phyloP scores from a whole-genome alignment of 1,140 invertebrate genomes.

The Drosophila micromelanica region DNA sequence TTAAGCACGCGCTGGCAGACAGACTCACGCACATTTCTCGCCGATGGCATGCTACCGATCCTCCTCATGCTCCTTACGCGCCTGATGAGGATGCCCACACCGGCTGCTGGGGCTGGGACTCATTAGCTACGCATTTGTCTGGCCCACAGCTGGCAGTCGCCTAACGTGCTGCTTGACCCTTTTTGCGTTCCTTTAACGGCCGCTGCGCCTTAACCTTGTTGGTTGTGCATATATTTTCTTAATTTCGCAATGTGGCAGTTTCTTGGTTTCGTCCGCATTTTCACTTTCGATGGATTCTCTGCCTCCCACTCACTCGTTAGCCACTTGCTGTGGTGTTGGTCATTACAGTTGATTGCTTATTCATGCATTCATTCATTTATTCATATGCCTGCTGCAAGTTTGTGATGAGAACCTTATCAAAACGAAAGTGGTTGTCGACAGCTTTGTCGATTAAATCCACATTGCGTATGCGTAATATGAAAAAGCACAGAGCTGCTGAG shows the following conservation, averaged over 20 bases:
- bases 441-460: constrained; percentile 19
- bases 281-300: neutral
- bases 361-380: constrained; percentile 80
- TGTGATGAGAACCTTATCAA: constrained; percentile 59
- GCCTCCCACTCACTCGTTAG: constrained; percentile 1
- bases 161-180: constrained; percentile 35
- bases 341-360: constrained; percentile 80
- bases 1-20: constrained; percentile 66
- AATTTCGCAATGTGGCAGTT: constrained; percentile 47
- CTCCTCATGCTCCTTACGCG: neutral
- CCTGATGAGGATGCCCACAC: constrained; percentile 28
- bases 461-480: constrained; percentile 25
- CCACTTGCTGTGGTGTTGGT: constrained; percentile 39
- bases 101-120: constrained; percentile 52
- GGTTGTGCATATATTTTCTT: constrained; percentile 65
- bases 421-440: constrained; percentile 33
- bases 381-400: constrained; percentile 62
- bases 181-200: constrained; percentile 22
- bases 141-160: constrained; percentile 21
- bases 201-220: constrained; percentile 43
- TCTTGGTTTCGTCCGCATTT: neutral
- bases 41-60: constrained; percentile 1
- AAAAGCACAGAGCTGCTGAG: neutral
- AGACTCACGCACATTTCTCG: constrained; percentile 47
- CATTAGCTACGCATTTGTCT: constrained; percentile 65